Conservation (phyloP, 2,113 vertebrate genomes). For the Aptenodytes forsteri region DNA sequence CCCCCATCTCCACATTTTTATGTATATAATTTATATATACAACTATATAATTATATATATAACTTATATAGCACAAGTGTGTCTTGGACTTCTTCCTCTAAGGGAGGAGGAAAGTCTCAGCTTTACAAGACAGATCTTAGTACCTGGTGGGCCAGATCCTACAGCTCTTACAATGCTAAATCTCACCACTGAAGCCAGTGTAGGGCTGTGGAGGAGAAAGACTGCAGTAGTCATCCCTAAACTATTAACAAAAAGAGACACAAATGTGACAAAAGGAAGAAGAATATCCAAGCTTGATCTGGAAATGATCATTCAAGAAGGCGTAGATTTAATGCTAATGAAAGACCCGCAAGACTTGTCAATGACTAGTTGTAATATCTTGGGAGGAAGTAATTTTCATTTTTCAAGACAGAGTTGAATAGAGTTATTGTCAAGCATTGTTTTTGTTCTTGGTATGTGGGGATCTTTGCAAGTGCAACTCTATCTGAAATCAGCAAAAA, state of each 20-base stretch:
- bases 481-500: constrained; percentile 38
- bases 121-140: neutral
- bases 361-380: neutral
- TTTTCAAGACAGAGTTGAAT: neutral
- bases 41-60: constrained; percentile 38
- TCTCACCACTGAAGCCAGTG: neutral
- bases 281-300: neutral
- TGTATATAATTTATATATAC: constrained; percentile 58
- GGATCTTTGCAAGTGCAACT: neutral
- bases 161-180: neutral
- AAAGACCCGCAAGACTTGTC: constrained; percentile 11
- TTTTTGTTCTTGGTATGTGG: neutral
- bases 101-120: neutral
- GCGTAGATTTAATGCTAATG: neutral
- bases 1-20: neutral
- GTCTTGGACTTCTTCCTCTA: constrained; percentile 22
- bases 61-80: constrained; percentile 34
- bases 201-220: constrained; percentile 3
- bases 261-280: neutral
- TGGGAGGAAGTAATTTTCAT: neutral
- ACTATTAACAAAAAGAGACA: neutral
- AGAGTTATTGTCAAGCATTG: neutral
- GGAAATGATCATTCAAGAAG: neutral
- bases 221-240: neutral
- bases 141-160: neutral